Evolutionary conservation across 1,140 invertebrate genomes (phyloP), one percentile per base, ranked within the genome.

Genomic region (Drosophila watanabei): DNA sequence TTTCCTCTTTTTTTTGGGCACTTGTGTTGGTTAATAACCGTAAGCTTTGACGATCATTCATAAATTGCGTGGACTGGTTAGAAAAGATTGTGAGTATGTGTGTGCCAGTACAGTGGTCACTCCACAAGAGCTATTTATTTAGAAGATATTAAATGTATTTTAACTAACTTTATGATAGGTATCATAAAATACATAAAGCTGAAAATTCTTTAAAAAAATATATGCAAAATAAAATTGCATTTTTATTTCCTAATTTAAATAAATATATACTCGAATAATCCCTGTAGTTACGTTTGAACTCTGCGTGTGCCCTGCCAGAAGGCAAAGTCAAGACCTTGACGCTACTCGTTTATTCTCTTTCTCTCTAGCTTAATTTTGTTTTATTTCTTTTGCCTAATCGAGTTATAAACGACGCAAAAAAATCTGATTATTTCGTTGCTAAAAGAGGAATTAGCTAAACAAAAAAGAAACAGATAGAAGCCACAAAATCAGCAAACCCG

Each of bases 41-140:
- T 85, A 81, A 79, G 82, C 85, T 79, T 72, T 65, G 75, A 43
- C 75, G 86, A 89, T 89, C 85, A 90, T 89, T 89, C 86, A 89
- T 89, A 89, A 89, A 89, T 79, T 89, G 82, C 70, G 65, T 90
- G 85, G 76, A 88, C 77, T 89, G 72, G 64, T 82, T 59, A 60
- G 66, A 69, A 65, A 49, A 39, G 43, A 45, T 41, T 49, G 41
- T 48, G 45, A 45, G 28, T 64, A n/a, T 64, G 43, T 43, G 48
- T 49, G 48, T 54, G 51, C 39, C 14, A 28, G 39, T 28, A 66
- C 32, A 63, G 63, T 63, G 58, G 20, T 16, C 9, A 16, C 18
- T 33, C 10, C 0, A 33, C 4, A 43, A 10, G 10, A 28, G 14
- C 1, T 52, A 16, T 10, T 20, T 1, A 16, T 6, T 33, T 5